These are phyloP conservation scores for Polyergus mexicanus DNA, from an alignment of 1,140 invertebrate genomes.

Conservation along the genomic window DNA sequence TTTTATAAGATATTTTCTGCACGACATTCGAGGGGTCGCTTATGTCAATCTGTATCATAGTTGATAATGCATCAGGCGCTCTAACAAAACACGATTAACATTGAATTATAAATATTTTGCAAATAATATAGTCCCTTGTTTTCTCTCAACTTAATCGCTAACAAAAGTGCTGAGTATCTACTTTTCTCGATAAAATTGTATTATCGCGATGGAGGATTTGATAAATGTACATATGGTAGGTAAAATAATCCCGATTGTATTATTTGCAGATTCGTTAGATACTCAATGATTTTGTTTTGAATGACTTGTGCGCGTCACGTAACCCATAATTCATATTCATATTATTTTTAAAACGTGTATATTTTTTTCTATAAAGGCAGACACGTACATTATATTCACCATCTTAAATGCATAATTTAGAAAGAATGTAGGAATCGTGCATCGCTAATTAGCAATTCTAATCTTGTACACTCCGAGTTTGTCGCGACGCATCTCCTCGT, in stretches of 20 bases:
- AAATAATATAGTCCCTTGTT: background rate
- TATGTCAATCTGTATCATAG: background rate
- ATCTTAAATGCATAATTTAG: background rate
- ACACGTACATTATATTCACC: background rate
- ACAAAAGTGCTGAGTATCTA: background rate
- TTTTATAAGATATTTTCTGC: background rate
- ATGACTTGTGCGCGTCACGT: background rate
- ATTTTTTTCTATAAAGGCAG: conserved; percentile 4
- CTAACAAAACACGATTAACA: conserved; percentile 8
- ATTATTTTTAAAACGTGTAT: conserved; percentile 4
- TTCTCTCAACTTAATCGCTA: background rate
- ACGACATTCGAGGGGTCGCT: background rate
- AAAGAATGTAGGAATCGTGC: background rate
- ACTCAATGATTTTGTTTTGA: background rate
- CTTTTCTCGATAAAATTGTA: conserved; percentile 21
- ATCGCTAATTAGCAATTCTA: conserved; percentile 8
- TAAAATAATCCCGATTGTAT: background rate
- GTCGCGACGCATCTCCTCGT: background rate
- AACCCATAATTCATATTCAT: background rate
- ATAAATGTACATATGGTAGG: background rate
- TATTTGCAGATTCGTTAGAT: background rate
- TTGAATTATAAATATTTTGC: background rate
- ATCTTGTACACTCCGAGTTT: background rate
- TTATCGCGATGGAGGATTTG: background rate
- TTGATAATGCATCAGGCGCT: background rate